Base-by-base conservation (phyloP, 2,113 vertebrate species). In the Columbina picui region DNA sequence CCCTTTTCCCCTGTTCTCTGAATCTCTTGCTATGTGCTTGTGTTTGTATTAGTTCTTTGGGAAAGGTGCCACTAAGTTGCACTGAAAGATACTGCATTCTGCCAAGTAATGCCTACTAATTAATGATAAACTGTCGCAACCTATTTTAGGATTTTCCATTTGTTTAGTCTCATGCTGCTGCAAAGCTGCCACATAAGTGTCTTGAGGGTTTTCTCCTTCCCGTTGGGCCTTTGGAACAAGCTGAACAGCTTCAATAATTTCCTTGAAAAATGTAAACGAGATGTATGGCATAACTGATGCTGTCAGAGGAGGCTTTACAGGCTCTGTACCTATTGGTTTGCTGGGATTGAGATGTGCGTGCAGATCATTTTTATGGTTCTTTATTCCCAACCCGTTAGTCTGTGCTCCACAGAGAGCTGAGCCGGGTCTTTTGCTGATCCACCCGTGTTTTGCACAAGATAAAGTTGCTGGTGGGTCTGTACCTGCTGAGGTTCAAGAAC, bases 101-200 rank as follows among this genome's bases (percentile, higher is more conserved):
- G 91, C 93, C 96, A 95, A 73, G 87, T 89, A 96, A 89, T 94
- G 93, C 74, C 49, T 91, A 93, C 84, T 87, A 93, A 96, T 96
- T 96, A 91, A 91, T 94, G 94, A 93, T 95, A 83, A 94, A 96
- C 87, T 89, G 93, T 89, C 8, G 0, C 81, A 95, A 94, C 57
- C 74, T 94, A 82, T 96, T 97, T 94, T 96, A 91, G 74, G 27
- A 87, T 93, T 96, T 96, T 96, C 84, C 87, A 79, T 97, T 97
- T 94, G 87, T 96, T 96, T 95, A 97, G 89, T 94, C 91, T 96
- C 91, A 73, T 60, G 61, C 87, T 85, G 69, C 65, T 95, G 77
- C 74, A 76, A 87, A 94, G 70, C 91, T 94, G 89, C 89, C 65
- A 69, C 75, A 34, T 78, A 45, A 15, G 81, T 94, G 59, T 94